Evolutionary conservation across 2,888 invertebrate genomes (phyloP).

Genomic region (Epinotia nisella): DNA sequence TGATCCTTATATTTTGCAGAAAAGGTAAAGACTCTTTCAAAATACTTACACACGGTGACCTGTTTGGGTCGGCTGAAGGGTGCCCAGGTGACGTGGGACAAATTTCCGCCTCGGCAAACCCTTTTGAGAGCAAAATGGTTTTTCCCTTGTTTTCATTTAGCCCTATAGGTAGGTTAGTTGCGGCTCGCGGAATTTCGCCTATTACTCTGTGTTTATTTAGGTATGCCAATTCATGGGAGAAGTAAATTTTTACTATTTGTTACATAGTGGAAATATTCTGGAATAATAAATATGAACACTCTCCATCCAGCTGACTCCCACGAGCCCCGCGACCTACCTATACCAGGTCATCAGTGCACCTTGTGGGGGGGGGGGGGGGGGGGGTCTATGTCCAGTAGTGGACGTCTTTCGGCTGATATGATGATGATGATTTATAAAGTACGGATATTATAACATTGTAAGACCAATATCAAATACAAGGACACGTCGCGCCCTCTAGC

Average conservation of each 20-base stretch:
- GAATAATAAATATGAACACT: too few relatives aligned
- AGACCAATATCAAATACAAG: too few relatives aligned
- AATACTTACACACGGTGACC: constrained; percentile 34
- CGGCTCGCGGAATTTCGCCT: constrained; percentile 26
- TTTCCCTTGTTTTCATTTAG: constrained; percentile 41
- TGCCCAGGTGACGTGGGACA: constrained; percentile 40
- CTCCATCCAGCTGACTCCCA: too few relatives aligned
- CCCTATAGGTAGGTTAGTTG: constrained; percentile 36
- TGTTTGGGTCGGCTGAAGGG: constrained; percentile 30
- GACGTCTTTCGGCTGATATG: too few relatives aligned
- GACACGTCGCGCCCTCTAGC: too few relatives aligned
- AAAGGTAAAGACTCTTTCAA: constrained; percentile 35
- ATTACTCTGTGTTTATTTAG: constrained; percentile 18
- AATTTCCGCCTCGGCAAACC: constrained; percentile 41
- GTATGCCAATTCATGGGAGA: neutral
- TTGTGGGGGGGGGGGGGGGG: too few relatives aligned
- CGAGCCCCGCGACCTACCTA: too few relatives aligned
- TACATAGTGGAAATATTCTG: too few relatives aligned
- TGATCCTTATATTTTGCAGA: constrained; percentile 19
- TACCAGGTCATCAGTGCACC: too few relatives aligned
- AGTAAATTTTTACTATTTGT: neutral
- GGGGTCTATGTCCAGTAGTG: too few relatives aligned
- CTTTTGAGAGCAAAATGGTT: constrained; percentile 32
- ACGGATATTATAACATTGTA: too few relatives aligned
- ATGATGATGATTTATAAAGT: too few relatives aligned